Evolutionary conservation across 2,888 invertebrate species (phyloP).

Genomic region (Ptycholaimellus sp.): DNA sequence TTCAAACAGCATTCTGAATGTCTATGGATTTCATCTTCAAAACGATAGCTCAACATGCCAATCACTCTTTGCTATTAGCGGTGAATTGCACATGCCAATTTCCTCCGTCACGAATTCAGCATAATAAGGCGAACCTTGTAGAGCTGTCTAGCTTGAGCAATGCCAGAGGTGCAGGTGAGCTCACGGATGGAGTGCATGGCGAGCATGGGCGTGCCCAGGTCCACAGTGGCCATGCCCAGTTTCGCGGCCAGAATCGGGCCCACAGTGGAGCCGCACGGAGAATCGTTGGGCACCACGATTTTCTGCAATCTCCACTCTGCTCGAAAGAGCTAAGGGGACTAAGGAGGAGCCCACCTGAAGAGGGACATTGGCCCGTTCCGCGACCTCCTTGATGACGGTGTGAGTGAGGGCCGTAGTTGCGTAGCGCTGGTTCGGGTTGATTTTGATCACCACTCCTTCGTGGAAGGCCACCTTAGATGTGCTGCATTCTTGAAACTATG

Average conservation of each 20-base stretch:
- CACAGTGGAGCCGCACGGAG: constrained; percentile 33
- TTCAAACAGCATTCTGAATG: too few species aligned
- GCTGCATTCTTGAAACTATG: too few species aligned
- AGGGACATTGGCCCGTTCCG: constrained; percentile 27
- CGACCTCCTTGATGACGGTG: constrained; percentile 30
- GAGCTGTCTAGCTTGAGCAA: constrained; percentile 27
- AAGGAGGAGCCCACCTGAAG: constrained; percentile 27
- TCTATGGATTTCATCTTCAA: too few species aligned
- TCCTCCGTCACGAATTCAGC: too few species aligned
- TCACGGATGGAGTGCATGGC: constrained; percentile 35
- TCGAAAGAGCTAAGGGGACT: too few species aligned
- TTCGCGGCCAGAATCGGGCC: constrained; percentile 33
- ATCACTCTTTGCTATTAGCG: too few species aligned
- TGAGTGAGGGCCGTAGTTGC: constrained; percentile 32
- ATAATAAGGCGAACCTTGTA: constrained; percentile 23
- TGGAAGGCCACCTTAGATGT: too few species aligned
- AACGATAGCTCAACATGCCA: too few species aligned
- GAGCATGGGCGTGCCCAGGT: constrained; percentile 32
- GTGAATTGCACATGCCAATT: too few species aligned
- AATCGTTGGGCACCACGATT: constrained; percentile 32
- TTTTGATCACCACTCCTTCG: constrained; percentile 19
- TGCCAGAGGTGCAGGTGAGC: constrained; percentile 28
- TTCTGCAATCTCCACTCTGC: constrained; percentile 21
- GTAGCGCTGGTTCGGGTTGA: constrained; percentile 33
- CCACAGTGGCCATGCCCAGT: constrained; percentile 31